These are phyloP conservation scores for Pseudorectes ferrugineus DNA, from an alignment of 2,113 vertebrate genomes.

Conservation along the genomic window DNA sequence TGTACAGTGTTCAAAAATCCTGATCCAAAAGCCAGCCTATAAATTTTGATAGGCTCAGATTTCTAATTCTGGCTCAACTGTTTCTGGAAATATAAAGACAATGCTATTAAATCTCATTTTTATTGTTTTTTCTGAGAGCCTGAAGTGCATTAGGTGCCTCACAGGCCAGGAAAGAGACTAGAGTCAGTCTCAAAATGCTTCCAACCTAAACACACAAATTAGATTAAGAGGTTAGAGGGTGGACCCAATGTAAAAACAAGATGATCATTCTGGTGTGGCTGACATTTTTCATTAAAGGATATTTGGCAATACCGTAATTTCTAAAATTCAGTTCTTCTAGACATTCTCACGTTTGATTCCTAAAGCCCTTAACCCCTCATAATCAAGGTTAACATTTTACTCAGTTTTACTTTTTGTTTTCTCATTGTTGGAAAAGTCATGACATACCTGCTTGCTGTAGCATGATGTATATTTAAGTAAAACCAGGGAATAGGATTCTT, in stretches of 20 bases:
- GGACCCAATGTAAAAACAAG: not conserved
- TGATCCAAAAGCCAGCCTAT: not conserved
- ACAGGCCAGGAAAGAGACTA: not conserved
- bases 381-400: not conserved
- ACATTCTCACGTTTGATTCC: not conserved
- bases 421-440: not conserved
- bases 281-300: not conserved
- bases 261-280: not conserved
- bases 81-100: not conserved
- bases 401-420: not conserved
- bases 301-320: not conserved
- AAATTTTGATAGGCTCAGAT: not conserved
- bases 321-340: not conserved
- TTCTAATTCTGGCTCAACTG: not conserved
- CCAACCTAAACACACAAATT: constrained; percentile 3
- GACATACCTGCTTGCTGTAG: not conserved
- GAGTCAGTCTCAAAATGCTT: not conserved
- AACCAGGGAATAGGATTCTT: not conserved
- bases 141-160: not conserved
- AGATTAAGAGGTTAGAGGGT: not conserved
- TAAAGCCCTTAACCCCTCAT: not conserved
- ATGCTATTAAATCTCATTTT: not conserved
- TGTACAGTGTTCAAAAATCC: not conserved
- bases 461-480: not conserved
- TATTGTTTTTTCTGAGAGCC: not conserved